Conservation (phyloP, 2,888 invertebrate genomes). For the Xylophagus ater region DNA sequence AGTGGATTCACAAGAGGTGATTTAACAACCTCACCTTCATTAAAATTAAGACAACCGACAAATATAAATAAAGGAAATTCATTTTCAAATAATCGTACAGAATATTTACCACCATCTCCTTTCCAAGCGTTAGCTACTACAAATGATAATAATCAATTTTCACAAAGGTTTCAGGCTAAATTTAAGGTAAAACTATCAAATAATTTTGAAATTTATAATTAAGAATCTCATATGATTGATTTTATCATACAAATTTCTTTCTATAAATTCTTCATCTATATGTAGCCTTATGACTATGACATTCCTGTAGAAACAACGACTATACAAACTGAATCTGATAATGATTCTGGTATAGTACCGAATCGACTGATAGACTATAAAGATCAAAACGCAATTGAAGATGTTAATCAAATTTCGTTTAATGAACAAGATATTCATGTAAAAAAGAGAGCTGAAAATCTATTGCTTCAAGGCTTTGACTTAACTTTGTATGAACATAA, state of each 20-base stretch:
- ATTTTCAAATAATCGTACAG: neutral
- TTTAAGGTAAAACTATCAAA: no score
- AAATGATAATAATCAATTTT: no score
- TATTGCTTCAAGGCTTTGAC: constrained; percentile 31
- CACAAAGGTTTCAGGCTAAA: no score
- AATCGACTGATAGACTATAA: constrained; percentile 10
- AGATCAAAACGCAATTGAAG: constrained; percentile 8
- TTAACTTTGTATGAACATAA: constrained; percentile 24
- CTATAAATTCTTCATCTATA: no score
- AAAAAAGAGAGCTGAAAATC: constrained; percentile 23
- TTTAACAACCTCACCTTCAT: neutral
- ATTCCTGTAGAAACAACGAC: constrained; percentile 1
- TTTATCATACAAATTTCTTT: no score
- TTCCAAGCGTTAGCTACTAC: neutral
- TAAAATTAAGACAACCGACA: no score
- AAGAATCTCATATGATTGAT: no score
- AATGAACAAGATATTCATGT: constrained; percentile 2
- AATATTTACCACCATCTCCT: neutral
- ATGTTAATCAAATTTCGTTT: neutral
- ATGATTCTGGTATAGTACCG: constrained; percentile 5
- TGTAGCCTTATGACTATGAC: neutral
- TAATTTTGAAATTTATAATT: no score
- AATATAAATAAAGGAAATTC: no score
- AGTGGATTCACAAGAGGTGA: constrained; percentile 10
- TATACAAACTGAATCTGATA: constrained; percentile 2